Conservation (phyloP, 92 coral and sea anemone species). For the Porites lobata region DNA sequence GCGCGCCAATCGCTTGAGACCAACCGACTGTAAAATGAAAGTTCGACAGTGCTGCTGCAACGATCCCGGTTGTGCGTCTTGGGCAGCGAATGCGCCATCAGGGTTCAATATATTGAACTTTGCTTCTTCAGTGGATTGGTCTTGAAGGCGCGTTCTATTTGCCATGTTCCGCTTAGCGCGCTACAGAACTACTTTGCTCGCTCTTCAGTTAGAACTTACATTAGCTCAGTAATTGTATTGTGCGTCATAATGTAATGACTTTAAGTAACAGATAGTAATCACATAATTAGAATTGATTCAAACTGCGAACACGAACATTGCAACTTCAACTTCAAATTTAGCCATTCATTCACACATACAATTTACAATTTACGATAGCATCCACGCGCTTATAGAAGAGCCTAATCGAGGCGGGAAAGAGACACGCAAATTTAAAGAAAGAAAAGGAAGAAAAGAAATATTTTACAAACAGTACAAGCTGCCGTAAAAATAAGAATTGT, state of each 20-base stretch:
- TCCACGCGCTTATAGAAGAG: too few relatives aligned
- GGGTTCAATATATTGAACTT: slow-evolving; percentile 87
- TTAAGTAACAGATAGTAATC: slow-evolving; percentile 2
- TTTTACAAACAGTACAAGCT: too few relatives aligned
- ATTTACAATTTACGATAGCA: too few relatives aligned
- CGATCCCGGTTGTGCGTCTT: slow-evolving; percentile 54
- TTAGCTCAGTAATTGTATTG: background rate
- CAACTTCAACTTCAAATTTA: too few relatives aligned
- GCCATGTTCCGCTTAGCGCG: slow-evolving; percentile 76
- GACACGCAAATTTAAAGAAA: too few relatives aligned
- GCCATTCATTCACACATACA: too few relatives aligned
- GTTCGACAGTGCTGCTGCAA: slow-evolving; percentile 92
- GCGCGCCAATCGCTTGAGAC: slow-evolving; percentile 87
- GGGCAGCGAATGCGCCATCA: slow-evolving; percentile 31
- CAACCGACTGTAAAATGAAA: slow-evolving; percentile 89
- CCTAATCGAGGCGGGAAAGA: too few relatives aligned
- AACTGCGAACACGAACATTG: too few relatives aligned
- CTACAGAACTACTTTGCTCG: background rate
- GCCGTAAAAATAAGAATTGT: too few relatives aligned
- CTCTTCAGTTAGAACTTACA: background rate
- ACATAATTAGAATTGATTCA: background rate
- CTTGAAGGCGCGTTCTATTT: slow-evolving; percentile 80
- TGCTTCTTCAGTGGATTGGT: slow-evolving; percentile 70
- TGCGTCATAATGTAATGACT: slow-evolving; percentile 26
- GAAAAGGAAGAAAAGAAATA: too few relatives aligned